Evolutionary conservation across 2,888 invertebrate species (phyloP).

Genomic region (Erebia aethiops): DNA sequence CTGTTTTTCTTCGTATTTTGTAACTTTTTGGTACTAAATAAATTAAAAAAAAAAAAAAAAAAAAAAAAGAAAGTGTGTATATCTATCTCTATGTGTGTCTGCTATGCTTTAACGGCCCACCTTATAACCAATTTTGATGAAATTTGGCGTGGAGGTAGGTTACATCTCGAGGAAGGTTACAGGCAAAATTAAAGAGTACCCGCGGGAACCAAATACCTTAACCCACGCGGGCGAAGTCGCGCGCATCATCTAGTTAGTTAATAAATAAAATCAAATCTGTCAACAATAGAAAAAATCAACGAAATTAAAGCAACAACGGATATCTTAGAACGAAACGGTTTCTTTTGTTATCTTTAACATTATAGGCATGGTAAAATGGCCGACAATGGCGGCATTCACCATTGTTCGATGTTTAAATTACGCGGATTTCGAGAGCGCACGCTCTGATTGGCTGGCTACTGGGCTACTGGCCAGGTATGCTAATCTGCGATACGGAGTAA

Average conservation of each 20-base stretch:
- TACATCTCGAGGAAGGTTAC: too few species aligned
- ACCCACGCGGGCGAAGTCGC: too few species aligned
- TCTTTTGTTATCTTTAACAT: slow-evolving; percentile 16
- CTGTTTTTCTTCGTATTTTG: too few species aligned
- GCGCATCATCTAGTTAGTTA: neutral
- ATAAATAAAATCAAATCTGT: neutral
- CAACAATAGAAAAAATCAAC: slow-evolving; percentile 14
- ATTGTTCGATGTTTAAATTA: slow-evolving; percentile 9
- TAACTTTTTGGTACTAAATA: too few species aligned
- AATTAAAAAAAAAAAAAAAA: too few species aligned
- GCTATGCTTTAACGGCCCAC: too few species aligned
- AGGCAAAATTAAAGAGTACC: too few species aligned
- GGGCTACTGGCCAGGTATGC: slow-evolving; percentile 32
- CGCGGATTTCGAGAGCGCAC: slow-evolving; percentile 35
- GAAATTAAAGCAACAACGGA: slow-evolving; percentile 5
- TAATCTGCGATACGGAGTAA: slow-evolving; percentile 22
- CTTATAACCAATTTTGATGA: too few species aligned
- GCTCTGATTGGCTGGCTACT: slow-evolving; percentile 41
- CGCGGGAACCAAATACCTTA: too few species aligned
- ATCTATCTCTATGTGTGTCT: too few species aligned
- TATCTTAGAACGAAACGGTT: slow-evolving; percentile 15
- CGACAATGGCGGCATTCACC: slow-evolving; percentile 21
- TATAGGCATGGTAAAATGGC: slow-evolving; percentile 6
- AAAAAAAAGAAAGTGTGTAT: too few species aligned
- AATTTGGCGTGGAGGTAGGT: too few species aligned